phyloP scores from a whole-genome alignment of 2,113 vertebrate species.

The Pollimyrus isidori region DNA sequence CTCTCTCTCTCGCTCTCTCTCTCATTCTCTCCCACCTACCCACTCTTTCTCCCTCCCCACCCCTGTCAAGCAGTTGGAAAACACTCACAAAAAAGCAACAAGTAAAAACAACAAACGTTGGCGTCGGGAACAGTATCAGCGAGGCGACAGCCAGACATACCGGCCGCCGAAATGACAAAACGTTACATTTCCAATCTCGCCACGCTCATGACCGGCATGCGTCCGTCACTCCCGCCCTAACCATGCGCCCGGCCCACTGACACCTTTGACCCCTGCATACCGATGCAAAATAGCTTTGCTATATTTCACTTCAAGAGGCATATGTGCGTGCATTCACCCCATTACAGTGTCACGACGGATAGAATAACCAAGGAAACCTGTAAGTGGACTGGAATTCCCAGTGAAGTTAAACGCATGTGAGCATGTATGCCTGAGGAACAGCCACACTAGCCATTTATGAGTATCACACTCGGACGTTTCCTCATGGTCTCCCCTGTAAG shows the following conservation, averaged over 20 bases:
- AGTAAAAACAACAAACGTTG: not conserved
- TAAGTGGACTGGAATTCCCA: not conserved
- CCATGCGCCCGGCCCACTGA: constrained; percentile 33
- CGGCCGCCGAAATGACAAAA: not conserved
- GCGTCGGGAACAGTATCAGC: not conserved
- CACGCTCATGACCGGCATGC: not conserved
- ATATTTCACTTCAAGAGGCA: constrained; percentile 31
- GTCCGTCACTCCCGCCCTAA: constrained; percentile 10
- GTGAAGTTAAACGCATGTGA: not conserved
- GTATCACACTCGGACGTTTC: not conserved
- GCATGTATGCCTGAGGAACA: not conserved
- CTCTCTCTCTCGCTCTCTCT: constrained; percentile 28
- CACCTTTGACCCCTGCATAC: constrained; percentile 56
- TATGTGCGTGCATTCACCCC: constrained; percentile 23
- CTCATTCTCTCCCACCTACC: constrained; percentile 40
- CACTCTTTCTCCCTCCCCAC: constrained; percentile 31
- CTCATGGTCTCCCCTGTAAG: not conserved
- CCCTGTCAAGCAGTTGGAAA: constrained; percentile 11
- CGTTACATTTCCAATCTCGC: not conserved
- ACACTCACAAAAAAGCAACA: not conserved
- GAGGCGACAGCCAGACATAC: not conserved
- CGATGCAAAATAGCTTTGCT: constrained; percentile 44
- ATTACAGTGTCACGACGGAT: not conserved
- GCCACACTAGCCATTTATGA: not conserved
- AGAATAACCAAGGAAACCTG: not conserved